These are phyloP conservation scores for Drosophila gunungcola DNA, from an alignment of 1,140 invertebrate species.

Conservation along the genomic window DNA sequence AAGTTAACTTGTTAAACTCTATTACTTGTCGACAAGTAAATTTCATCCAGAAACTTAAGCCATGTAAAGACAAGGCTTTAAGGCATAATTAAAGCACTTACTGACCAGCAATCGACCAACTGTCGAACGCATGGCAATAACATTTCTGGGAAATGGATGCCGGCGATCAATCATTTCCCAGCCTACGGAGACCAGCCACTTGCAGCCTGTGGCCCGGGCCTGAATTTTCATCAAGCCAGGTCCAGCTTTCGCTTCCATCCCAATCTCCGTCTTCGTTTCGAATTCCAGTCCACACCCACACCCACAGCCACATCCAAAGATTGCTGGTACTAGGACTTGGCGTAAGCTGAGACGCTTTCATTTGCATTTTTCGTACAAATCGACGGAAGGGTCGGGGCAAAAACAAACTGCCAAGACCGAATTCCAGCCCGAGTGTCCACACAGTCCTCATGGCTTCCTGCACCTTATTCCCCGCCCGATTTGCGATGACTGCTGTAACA, in stretches of 20 bases:
- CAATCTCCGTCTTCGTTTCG: constrained; percentile 1
- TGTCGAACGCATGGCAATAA: constrained; percentile 71
- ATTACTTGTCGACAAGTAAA: not conserved
- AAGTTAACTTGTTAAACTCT: too few relatives aligned
- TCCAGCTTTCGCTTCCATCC: not conserved
- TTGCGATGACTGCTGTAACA: constrained; percentile 75
- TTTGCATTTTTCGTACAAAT: constrained; percentile 73
- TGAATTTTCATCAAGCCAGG: constrained; percentile 47
- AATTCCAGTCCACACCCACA: not conserved
- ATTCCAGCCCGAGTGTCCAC: constrained; percentile 20
- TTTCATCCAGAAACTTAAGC: not conserved
- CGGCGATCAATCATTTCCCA: constrained; percentile 72
- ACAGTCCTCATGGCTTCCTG: constrained; percentile 5
- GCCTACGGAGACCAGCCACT: constrained; percentile 33
- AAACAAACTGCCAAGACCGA: constrained; percentile 45
- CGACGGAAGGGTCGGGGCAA: constrained; percentile 6
- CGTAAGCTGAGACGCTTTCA: constrained; percentile 81
- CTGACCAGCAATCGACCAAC: constrained; percentile 33
- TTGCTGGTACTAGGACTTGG: constrained; percentile 15
- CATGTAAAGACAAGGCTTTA: constrained; percentile 26
- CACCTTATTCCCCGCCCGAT: constrained; percentile 44
- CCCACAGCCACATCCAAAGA: constrained; percentile 9
- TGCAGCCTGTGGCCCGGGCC: constrained; percentile 21
- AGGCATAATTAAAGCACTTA: constrained; percentile 30
- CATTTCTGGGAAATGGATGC: constrained; percentile 74